Base-by-base conservation (phyloP, 2,797 vertebrate genomes). In the Leontopithecus rosalia region DNA sequence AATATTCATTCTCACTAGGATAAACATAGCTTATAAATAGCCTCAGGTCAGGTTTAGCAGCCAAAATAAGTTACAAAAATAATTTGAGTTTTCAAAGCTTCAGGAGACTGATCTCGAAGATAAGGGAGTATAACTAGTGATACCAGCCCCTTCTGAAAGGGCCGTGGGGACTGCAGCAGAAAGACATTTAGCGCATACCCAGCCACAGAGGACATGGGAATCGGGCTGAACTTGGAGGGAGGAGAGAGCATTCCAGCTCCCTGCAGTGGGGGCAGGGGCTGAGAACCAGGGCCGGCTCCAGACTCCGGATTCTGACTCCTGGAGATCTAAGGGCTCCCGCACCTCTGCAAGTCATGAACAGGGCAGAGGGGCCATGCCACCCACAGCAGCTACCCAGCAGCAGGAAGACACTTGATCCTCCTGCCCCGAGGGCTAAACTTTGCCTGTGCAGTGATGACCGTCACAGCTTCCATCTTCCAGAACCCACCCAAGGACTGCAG, bases 381-480 rank as follows among this genome's bases (percentile, higher is more conserved):
- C 0, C 0, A 28, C 7, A 4, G 15, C 46, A 30, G 46, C 61
- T 48, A 19, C 55, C 22, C 12, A 58, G 11, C 4, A 17, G 67
- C 46, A 55, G 9, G 46, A 36, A n/a, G 30, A 67, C 41, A 26
- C 19, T 3, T 1, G 50, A 36, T 22, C 82, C 70, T 87, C 20
- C 41, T 3, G 41, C 36, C 43, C 64, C 0, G 46, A 22, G 14
- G 61, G 36, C 48, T 55, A 1, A 46, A 20, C 79, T 4, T 4
- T 28, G 26, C 14, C 0, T 0, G 12, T 20, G 43, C 15, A 14
- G 41, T 19, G 50, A n/a, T 2, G 11, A 52, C 13, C 0, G 2
- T 48, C 52, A 3, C 2, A 48, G 67, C 33, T 19, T 36, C 55
- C 2, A 4, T 24, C 12, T 80, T 36, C 4, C 0, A 24, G 58